Base-by-base conservation (phyloP, 2,888 invertebrate genomes). In the Phortica okadai region DNA sequence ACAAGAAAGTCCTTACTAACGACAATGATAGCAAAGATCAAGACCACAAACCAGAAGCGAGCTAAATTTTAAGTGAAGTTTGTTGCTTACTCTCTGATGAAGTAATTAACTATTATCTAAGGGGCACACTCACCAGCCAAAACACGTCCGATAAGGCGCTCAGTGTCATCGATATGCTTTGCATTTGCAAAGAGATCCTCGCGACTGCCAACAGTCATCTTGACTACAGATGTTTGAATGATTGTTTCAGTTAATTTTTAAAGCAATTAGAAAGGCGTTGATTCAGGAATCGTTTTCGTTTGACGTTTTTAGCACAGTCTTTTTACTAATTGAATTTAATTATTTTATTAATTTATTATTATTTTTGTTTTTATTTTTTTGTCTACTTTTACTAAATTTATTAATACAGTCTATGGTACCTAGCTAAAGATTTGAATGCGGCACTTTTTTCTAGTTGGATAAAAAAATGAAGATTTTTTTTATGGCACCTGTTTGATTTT, bases 201-300 rank as follows among this genome's bases (percentile, higher is more conserved):
- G 50, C 91, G 88, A 79, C 90, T 90, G 73, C 91, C 91, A 82
- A 91, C 90, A 64, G 91, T 91, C 91, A 91, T 91, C 79, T 80
- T 86, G 74, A n/a, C 50, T 42, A 41, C 42, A 16, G 2, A 56
- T 21, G 10, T 62, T 66, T 67, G 67, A 21, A 67, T 54, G 59
- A 74, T 73, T 64, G 76, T 77, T 79, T 73, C 76, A 79, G 45
- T 2, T 56, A 56, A 16, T 54, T 10, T 59, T n/a, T 62, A 25
- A 25, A 4, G 41, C 21, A 2, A 50, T 54, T 74, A 14, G 45
- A 33, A 33, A 6, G 62, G 45, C 74, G 62, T 8, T 33, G 62
- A 11, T 56, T n/a, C 14, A 33, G 54, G n/a, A 16, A 6, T 50
- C 42, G 45, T 67, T 21, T 73, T 50, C 59, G 6, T 45, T 45